A percentile compares a stretch with the other conserved stretches of the same genome.
These are phyloP conservation scores for Poecilia latipinna DNA, from an alignment of 2,113 vertebrate genomes.

Conservation along the genomic window DNA sequence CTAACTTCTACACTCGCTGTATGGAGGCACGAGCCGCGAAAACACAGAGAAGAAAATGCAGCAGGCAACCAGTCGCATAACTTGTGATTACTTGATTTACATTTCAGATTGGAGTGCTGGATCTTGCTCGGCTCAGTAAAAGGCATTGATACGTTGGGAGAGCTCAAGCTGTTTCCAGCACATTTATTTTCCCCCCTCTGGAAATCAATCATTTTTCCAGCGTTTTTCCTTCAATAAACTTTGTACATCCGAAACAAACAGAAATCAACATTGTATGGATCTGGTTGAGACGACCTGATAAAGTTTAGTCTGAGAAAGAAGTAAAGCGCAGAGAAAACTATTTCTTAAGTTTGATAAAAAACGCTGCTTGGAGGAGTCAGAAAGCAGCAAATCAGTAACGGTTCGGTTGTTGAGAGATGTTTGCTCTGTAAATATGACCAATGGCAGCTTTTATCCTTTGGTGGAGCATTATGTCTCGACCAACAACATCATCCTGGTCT, in stretches of 20 bases:
- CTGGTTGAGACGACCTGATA: not conserved
- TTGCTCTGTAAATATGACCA: not conserved
- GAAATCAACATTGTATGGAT: slow-evolving; percentile 4
- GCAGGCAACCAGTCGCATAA: slow-evolving; percentile 9
- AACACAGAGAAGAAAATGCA: slow-evolving; percentile 17
- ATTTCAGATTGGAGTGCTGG: slow-evolving; percentile 2
- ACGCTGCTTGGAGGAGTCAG: not conserved
- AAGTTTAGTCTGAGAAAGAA: not conserved
- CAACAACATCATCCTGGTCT: no score
- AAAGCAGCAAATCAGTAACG: slow-evolving; percentile 26
- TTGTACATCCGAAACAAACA: not conserved
- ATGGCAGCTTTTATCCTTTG: slow-evolving; percentile 24
- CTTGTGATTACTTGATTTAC: slow-evolving; percentile 6
- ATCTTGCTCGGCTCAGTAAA: not conserved
- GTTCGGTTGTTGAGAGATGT: slow-evolving; percentile 11
- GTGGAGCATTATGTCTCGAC: slow-evolving; percentile 1
- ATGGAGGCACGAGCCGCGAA: slow-evolving; percentile 19
- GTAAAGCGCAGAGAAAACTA: not conserved
- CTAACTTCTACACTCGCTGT: slow-evolving; percentile 23
- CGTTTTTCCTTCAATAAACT: not conserved
- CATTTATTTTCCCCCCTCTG: not conserved
- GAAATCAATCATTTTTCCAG: not conserved
- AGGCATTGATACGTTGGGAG: not conserved
- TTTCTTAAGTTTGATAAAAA: not conserved
- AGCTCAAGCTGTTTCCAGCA: not conserved